These are phyloP conservation scores for Hedychridium roseum DNA, from an alignment of 2,888 invertebrate species.

Conservation along the genomic window DNA sequence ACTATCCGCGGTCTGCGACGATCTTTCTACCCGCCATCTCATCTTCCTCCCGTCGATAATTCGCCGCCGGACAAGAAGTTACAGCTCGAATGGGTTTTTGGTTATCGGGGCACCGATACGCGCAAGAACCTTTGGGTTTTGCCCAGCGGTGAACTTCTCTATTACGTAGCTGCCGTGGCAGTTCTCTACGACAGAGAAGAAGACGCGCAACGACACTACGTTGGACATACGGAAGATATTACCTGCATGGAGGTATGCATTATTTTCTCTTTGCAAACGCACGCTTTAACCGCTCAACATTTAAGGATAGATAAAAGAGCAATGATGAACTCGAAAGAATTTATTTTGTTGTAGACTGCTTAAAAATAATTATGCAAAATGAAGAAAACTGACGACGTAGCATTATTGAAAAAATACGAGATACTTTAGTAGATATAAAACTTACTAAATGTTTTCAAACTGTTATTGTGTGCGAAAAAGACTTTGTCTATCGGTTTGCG, in stretches of 20 bases:
- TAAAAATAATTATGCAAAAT: too few relatives aligned
- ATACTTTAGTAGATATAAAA: too few relatives aligned
- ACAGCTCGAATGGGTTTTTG: constrained; percentile 95
- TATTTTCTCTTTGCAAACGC: constrained; percentile 1
- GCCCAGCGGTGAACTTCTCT: constrained; percentile 91
- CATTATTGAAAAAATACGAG: too few relatives aligned
- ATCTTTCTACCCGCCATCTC: constrained; percentile 87
- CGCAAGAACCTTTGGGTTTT: constrained; percentile 90
- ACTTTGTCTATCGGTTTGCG: too few relatives aligned
- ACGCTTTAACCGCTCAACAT: too few relatives aligned
- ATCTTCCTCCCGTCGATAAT: constrained; percentile 85
- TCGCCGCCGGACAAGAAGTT: constrained; percentile 88
- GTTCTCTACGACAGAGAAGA: constrained; percentile 87
- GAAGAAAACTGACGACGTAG: too few relatives aligned
- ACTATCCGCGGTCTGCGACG: constrained; percentile 83
- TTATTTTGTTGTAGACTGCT: too few relatives aligned
- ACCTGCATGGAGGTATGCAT: constrained; percentile 76
- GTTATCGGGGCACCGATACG: constrained; percentile 91
- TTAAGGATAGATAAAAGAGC: too few relatives aligned
- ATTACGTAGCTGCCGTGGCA: constrained; percentile 92
- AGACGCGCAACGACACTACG: constrained; percentile 88
- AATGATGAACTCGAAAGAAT: too few relatives aligned
- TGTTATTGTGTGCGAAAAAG: too few relatives aligned
- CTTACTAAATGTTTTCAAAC: too few relatives aligned
- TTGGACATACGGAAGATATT: constrained; percentile 92